Percentiles rank a stretch among this genome's conserved stretches.
phyloP scores from a whole-genome alignment of 2,888 invertebrate species.

The Diarsia dahlii region DNA sequence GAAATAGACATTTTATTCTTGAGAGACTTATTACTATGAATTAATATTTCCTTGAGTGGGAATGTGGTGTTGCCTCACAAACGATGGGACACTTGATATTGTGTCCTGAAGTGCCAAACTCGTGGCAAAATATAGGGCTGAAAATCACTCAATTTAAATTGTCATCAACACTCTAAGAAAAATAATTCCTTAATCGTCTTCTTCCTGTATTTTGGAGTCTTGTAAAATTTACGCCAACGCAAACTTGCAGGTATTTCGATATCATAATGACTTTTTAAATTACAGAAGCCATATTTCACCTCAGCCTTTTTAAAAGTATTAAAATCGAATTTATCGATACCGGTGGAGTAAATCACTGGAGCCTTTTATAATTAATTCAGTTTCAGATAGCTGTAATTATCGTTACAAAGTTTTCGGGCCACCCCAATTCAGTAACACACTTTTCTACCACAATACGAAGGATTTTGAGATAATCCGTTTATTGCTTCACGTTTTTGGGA shows the following conservation, averaged over 20 bases:
- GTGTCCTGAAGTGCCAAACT: no score
- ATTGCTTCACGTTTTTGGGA: background rate
- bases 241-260: background rate
- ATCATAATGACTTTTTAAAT: constrained; percentile 16
- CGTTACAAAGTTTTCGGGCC: background rate
- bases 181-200: background rate
- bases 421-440: background rate
- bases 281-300: background rate
- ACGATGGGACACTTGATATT: no score
- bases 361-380: constrained; percentile 9
- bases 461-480: background rate
- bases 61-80: no score
- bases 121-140: no score
- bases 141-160: no score
- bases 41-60: no score
- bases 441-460: background rate
- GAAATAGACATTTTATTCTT: background rate
- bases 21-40: background rate
- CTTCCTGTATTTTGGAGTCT: background rate
- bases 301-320: constrained; percentile 8
- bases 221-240: background rate
- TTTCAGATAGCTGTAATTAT: constrained; percentile 5
- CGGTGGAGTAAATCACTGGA: constrained; percentile 8
- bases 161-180: no score
- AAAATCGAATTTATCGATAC: constrained; percentile 20